Conservation (phyloP, 2,888 invertebrate genomes). For the Leptothorax acervorum region DNA sequence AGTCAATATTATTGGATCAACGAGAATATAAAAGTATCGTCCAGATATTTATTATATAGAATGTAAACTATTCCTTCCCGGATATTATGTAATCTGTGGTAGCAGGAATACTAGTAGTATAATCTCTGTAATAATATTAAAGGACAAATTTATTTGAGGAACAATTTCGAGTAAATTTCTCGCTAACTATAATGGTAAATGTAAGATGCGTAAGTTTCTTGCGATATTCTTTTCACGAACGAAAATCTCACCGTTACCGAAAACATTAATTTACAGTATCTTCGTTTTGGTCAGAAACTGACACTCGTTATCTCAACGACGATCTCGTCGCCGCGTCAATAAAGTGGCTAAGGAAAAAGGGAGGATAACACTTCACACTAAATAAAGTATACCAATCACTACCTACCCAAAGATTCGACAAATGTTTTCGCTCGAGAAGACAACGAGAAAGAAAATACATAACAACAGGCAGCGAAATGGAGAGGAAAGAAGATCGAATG, state of each 20-base stretch:
- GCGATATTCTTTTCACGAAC: neutral
- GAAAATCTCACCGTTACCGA: neutral
- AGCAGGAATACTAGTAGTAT: neutral
- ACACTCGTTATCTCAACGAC: neutral
- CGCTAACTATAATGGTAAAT: neutral
- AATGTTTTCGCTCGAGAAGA: conserved; percentile 65
- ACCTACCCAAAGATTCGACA: conserved; percentile 53
- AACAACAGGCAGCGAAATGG: neutral
- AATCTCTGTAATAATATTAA: neutral
- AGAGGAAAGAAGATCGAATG: neutral
- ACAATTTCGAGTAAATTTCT: neutral
- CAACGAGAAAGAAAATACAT: conserved; percentile 2
- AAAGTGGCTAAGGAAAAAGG: conserved; percentile 8
- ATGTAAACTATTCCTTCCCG: conserved; percentile 2
- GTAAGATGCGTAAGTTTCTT: neutral
- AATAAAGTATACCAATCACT: conserved; percentile 23
- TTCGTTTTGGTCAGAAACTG: neutral
- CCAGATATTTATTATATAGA: neutral
- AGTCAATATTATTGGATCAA: neutral
- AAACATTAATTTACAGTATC: neutral
- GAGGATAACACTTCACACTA: conserved; percentile 33
- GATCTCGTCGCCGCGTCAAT: neutral
- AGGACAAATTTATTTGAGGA: neutral
- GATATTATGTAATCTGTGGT: conserved; percentile 2
- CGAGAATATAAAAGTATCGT: neutral